These are phyloP conservation scores for Dinothrombium tinctorium DNA, from an alignment of 1,140 invertebrate genomes.

Conservation along the genomic window DNA sequence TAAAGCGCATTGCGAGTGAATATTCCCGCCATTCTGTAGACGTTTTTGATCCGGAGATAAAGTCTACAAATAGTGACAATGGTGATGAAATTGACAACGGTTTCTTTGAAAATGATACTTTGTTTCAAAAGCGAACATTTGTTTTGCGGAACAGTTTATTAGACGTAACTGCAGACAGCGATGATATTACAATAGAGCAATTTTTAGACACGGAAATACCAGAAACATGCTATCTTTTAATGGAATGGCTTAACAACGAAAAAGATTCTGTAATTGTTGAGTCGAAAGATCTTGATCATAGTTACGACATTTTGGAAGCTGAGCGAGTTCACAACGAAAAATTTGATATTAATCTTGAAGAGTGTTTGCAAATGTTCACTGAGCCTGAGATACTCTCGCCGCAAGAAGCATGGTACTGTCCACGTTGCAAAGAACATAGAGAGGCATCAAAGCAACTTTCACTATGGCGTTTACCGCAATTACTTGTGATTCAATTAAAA, in stretches of 20 bases:
- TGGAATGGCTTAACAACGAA: not conserved
- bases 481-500: constrained; percentile 27
- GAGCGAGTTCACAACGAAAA: constrained; percentile 1
- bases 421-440: constrained; percentile 22
- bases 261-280: constrained; percentile 22
- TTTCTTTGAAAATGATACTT: too few species aligned
- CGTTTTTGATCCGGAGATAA: not conserved
- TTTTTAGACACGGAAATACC: too few species aligned
- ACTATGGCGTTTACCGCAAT: constrained; percentile 23
- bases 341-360: constrained; percentile 21
- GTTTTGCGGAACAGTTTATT: too few species aligned
- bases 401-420: constrained; percentile 28
- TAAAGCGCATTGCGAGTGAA: constrained; percentile 23
- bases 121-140: too few species aligned
- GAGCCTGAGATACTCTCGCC: constrained; percentile 28
- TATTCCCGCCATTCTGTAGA: constrained; percentile 20
- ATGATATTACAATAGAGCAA: too few species aligned
- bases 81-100: not conserved
- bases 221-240: not conserved
- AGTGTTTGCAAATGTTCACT: constrained; percentile 28
- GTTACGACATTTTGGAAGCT: not conserved
- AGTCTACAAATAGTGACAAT: not conserved
- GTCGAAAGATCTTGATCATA: constrained; percentile 17
- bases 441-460: constrained; percentile 26
- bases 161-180: too few species aligned